Percentiles rank a stretch among this genome's conserved stretches.
These are phyloP conservation scores for Rana temporaria DNA, from an alignment of 2,113 vertebrate species.

Conservation along the genomic window DNA sequence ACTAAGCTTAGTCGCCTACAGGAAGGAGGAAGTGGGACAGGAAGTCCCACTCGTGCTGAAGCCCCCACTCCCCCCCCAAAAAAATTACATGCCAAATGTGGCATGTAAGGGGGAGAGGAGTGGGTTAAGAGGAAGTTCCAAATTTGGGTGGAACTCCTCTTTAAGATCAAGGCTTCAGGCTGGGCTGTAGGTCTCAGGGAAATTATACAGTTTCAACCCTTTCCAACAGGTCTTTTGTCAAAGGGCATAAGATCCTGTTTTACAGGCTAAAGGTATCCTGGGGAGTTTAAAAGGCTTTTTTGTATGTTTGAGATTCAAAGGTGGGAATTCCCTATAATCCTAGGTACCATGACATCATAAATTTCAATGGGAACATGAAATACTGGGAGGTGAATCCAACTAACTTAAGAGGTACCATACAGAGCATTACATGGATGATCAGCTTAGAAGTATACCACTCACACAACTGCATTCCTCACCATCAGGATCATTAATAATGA, in stretches of 20 bases:
- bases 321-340: constrained; percentile 52
- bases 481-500: constrained; percentile 21
- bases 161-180: constrained; percentile 42
- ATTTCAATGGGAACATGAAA: constrained; percentile 29
- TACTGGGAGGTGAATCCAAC: not conserved
- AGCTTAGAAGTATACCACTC: not conserved
- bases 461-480: constrained; percentile 9
- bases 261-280: constrained; percentile 11
- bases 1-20: too few relatives aligned
- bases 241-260: constrained; percentile 27
- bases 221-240: constrained; percentile 28
- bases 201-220: constrained; percentile 28
- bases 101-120: too few relatives aligned
- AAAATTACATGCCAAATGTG: too few relatives aligned
- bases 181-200: constrained; percentile 25
- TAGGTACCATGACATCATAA: constrained; percentile 49
- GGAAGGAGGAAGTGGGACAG: too few relatives aligned
- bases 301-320: constrained; percentile 36
- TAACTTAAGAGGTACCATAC: constrained; percentile 17
- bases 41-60: too few relatives aligned
- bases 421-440: constrained; percentile 44
- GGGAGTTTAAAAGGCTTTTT: constrained; percentile 37
- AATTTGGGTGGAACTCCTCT: too few relatives aligned
- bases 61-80: too few relatives aligned
- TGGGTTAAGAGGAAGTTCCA: too few relatives aligned